Evolutionary conservation across 2,888 invertebrate species (phyloP).

Genomic region (Acanthococcus lagerstroemiae): DNA sequence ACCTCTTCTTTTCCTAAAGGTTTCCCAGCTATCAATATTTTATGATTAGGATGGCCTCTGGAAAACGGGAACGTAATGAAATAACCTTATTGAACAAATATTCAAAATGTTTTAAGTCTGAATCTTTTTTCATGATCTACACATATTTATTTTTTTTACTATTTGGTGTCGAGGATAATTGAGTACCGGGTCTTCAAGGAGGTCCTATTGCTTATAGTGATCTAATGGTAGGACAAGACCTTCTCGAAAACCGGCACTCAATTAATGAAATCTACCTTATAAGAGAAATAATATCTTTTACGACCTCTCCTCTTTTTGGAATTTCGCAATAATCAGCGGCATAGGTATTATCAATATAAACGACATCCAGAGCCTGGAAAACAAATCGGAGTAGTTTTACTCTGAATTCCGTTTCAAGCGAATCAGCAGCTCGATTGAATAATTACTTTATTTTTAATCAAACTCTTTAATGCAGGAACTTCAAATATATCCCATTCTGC

Average conservation of each 20-base stretch:
- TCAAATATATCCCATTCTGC: background rate
- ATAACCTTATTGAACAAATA: background rate
- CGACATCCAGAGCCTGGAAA: slow-evolving; percentile 30
- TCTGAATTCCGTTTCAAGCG: background rate
- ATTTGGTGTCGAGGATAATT: no score
- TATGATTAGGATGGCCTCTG: slow-evolving; percentile 29
- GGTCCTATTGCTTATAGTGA: no score
- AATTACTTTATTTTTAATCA: background rate
- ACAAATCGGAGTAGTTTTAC: background rate
- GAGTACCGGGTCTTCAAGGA: no score
- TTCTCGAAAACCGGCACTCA: no score
- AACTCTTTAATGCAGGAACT: background rate
- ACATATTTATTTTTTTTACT: no score
- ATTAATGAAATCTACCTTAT: no score
- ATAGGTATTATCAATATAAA: slow-evolving; percentile 33
- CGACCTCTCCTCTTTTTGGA: slow-evolving; percentile 23
- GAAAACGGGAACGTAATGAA: slow-evolving; percentile 4
- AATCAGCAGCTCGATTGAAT: background rate
- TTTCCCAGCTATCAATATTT: slow-evolving; percentile 32
- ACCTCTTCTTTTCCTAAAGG: slow-evolving; percentile 33
- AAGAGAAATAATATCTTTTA: slow-evolving; percentile 22
- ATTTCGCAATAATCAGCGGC: slow-evolving; percentile 33
- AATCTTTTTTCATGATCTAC: background rate
- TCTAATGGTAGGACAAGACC: no score
- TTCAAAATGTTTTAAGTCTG: no score